Evolutionary conservation across 2,797 vertebrate genomes (phyloP).

Genomic region (Artibeus lituratus): DNA sequence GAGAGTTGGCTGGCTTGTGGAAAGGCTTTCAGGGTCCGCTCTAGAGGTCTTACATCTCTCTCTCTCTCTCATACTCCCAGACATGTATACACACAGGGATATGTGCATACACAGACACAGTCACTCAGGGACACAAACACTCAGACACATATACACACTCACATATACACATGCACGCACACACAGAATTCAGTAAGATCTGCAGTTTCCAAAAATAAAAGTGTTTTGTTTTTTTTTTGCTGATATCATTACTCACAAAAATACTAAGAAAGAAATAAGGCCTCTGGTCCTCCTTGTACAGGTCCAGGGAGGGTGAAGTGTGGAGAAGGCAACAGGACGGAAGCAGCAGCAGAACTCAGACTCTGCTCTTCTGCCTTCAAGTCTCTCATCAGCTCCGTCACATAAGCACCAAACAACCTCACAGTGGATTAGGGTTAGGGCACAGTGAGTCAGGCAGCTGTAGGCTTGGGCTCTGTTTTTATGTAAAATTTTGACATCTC

Average conservation of each 20-base stretch:
- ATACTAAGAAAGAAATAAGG: background rate
- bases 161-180: background rate
- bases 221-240: no score
- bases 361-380: accelerated
- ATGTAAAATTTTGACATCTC: background rate
- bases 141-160: background rate
- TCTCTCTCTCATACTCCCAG: background rate
- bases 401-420: background rate
- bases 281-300: background rate
- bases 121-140: background rate
- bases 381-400: background rate
- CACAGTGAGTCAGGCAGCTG: background rate
- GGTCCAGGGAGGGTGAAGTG: background rate
- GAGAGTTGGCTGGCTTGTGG: background rate
- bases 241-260: background rate
- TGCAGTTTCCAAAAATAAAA: background rate
- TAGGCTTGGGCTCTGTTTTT: background rate
- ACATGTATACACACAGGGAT: background rate
- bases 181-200: background rate
- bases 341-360: background rate
- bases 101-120: background rate
- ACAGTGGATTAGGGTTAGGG: background rate
- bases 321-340: background rate
- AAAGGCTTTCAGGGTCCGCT: background rate
- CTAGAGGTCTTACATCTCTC: background rate